A percentile compares a stretch with the other conserved stretches of the same genome.
Conservation (phyloP, 2,797 vertebrate species). For the Sylvilagus floridanus region DNA sequence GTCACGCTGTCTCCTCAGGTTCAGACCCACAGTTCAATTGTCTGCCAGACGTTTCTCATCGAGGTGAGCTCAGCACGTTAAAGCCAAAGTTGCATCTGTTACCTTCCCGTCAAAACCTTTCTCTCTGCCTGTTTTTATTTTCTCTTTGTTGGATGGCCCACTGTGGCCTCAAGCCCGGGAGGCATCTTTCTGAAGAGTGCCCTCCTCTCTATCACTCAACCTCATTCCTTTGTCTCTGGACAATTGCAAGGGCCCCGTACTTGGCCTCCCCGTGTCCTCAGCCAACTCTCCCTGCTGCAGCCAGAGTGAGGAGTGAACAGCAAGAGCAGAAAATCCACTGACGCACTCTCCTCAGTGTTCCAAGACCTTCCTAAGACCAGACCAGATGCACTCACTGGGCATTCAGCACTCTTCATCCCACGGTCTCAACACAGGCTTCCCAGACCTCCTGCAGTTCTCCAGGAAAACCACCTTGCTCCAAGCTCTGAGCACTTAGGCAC, state of each 20-base stretch:
- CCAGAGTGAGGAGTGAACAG: background rate
- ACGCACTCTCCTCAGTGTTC: background rate
- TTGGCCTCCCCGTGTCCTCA: background rate
- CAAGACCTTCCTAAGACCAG: background rate
- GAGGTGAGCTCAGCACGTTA: background rate
- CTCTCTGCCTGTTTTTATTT: background rate
- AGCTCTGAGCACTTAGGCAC: background rate
- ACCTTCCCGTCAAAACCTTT: background rate
- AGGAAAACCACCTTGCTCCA: background rate
- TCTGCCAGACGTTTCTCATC: background rate
- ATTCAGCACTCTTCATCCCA: background rate
- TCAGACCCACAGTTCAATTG: background rate
- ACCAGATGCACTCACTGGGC: background rate
- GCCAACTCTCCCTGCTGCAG: background rate
- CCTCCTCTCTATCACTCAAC: background rate
- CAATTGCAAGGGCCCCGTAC: background rate
- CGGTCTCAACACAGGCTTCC: background rate
- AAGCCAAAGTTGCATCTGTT: background rate
- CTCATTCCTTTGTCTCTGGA: background rate
- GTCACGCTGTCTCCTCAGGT: background rate
- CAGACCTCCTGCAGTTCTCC: background rate
- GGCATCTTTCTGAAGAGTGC: background rate
- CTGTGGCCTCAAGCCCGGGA: background rate
- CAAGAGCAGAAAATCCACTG: background rate
- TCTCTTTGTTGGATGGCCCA: background rate